Conservation (phyloP, 2,113 vertebrate genomes). For the Saguinus midas region DNA sequence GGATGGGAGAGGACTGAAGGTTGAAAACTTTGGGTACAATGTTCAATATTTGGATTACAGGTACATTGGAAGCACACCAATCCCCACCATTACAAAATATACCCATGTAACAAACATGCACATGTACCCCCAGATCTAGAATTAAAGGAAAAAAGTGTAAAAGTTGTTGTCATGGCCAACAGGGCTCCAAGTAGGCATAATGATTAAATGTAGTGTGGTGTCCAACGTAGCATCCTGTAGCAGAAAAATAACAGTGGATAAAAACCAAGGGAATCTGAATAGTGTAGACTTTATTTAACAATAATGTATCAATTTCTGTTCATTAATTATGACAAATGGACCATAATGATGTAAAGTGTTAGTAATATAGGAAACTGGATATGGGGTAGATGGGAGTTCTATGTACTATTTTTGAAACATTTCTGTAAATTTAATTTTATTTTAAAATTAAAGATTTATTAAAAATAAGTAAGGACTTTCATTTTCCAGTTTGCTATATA, state of each 20-base stretch:
- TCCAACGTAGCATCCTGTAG: neutral
- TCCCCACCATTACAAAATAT: too few species aligned
- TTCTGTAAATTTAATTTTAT: neutral
- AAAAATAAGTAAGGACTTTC: neutral
- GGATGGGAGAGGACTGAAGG: too few species aligned
- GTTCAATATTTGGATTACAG: too few species aligned
- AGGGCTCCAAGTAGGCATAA: neutral
- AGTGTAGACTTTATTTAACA: neutral
- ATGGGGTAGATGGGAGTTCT: neutral
- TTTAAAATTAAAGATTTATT: neutral
- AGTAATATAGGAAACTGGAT: neutral
- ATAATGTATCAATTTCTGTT: neutral
- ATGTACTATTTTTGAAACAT: neutral
- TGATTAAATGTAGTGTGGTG: neutral
- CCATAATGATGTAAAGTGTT: neutral
- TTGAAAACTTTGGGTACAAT: too few species aligned
- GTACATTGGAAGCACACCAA: too few species aligned
- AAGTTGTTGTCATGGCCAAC: neutral
- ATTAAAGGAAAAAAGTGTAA: neutral
- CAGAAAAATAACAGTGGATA: neutral
- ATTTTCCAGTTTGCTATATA: neutral
- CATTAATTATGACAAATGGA: neutral
- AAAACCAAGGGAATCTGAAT: neutral
- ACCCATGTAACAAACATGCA: too few species aligned
- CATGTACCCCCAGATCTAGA: too few species aligned